A percentile compares a stretch with the other conserved stretches of the same genome.
Conservation (phyloP, 2,797 vertebrate species). For the Scolopax rusticola region DNA sequence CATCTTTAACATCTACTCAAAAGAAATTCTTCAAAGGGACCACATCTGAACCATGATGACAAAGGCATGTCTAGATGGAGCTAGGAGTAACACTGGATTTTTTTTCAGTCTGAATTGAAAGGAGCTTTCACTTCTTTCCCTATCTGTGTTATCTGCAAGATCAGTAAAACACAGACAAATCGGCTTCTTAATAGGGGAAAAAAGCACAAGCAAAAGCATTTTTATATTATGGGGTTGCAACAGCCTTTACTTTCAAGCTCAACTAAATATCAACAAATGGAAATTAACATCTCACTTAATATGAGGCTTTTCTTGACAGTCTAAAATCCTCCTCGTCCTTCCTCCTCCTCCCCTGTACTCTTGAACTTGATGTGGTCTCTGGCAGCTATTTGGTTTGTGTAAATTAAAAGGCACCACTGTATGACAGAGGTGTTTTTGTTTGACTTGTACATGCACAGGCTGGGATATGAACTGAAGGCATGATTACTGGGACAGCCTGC, state of each 20-base stretch:
- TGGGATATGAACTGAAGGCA: background rate
- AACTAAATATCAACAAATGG: background rate
- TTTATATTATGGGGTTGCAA: background rate
- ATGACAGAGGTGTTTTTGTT: constrained; percentile 17
- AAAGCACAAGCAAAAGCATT: background rate
- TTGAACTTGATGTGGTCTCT: background rate
- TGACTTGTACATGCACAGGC: background rate
- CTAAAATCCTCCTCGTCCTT: background rate
- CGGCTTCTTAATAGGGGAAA: background rate
- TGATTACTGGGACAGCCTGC: background rate
- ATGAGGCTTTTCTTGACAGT: background rate
- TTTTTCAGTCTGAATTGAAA: constrained; percentile 13
- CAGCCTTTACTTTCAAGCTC: background rate
- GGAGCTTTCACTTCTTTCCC: background rate
- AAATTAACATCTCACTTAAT: constrained; percentile 9
- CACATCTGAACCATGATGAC: constrained; percentile 25
- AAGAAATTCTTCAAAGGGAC: constrained; percentile 54
- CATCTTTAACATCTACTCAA: background rate
- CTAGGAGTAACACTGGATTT: background rate
- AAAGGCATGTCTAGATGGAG: constrained; percentile 18
- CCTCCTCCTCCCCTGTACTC: background rate
- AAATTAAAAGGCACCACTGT: constrained; percentile 6
- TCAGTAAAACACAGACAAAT: constrained; percentile 13
- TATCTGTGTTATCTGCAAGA: background rate
- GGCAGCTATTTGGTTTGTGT: background rate